phyloP scores from a whole-genome alignment of 1,140 invertebrate genomes.

The Drosophila nannoptera region DNA sequence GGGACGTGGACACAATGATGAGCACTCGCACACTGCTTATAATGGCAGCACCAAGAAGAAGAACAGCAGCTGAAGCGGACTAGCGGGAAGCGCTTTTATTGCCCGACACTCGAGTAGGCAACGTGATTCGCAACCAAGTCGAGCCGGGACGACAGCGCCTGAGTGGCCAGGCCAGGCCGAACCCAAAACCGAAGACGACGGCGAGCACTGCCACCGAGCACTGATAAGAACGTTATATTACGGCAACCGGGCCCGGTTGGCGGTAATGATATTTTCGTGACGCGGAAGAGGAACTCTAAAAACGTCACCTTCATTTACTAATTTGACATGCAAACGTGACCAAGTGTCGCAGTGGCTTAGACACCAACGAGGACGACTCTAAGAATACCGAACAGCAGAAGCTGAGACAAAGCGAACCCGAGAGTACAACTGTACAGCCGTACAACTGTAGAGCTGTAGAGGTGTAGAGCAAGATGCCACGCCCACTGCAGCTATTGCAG shows the following conservation, averaged over 20 bases:
- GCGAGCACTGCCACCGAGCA: neutral
- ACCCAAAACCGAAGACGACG: neutral
- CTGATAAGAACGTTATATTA: slow-evolving; percentile 40
- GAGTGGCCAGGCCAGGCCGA: slow-evolving; percentile 2
- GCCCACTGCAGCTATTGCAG: slow-evolving; percentile 11
- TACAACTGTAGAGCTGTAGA: neutral
- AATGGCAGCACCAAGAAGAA: slow-evolving; percentile 23
- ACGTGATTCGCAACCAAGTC: slow-evolving; percentile 34
- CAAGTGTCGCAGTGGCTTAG: slow-evolving; percentile 37
- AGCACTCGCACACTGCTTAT: slow-evolving; percentile 39
- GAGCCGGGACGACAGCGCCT: slow-evolving; percentile 19
- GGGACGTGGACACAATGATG: slow-evolving; percentile 58
- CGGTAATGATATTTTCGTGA: slow-evolving; percentile 61
- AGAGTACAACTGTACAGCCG: neutral
- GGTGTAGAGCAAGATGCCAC: slow-evolving; percentile 40
- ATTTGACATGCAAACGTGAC: slow-evolving; percentile 73
- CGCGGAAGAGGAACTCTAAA: slow-evolving; percentile 33
- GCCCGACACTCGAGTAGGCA: slow-evolving; percentile 52
- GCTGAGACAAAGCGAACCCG: neutral
- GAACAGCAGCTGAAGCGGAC: slow-evolving; percentile 1
- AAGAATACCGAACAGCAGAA: slow-evolving; percentile 1
- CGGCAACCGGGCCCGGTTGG: slow-evolving; percentile 22
- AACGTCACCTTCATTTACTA: slow-evolving; percentile 43
- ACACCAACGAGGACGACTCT: neutral
- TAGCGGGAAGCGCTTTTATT: slow-evolving; percentile 38